Base-by-base conservation (phyloP, 1,140 invertebrate genomes). In the Zaprionus camerounensis region DNA sequence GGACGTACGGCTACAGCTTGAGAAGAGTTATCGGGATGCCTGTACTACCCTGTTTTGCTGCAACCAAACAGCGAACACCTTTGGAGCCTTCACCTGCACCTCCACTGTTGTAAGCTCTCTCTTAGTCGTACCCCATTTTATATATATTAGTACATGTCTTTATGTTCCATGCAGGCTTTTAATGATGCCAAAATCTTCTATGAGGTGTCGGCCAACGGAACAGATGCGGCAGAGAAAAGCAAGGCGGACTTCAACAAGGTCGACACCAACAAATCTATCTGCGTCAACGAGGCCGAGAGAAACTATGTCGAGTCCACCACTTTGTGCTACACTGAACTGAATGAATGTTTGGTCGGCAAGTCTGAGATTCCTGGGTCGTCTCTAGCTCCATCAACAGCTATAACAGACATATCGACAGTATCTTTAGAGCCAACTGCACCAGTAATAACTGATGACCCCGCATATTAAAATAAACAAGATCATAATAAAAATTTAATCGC, bases 111-210 rank as follows among this genome's bases (percentile, higher is more conserved):
- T 76, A 20, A 28, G 55, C 44, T 7, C 7, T 44, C 12, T 66
- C 31, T 3, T 3, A 22, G 11, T 38, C 3, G 57, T n/a, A 5
- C 12, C 2, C 6, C 11, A 22, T 56, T 22, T 13, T 24, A 24
- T 3, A 6, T 41, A 3, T 46, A 17, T 12, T 17, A 15, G 13
- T 24, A 34, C 38, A 62, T 5, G 13, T 41, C 6, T 26, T 3
- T 53, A 24, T n/a, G 0, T 28, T 31, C 3, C 7, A 22, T 70
- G 3, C 22, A 76, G 36, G 55, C 63, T 13, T 41, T 31, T 4
- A 57, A 83, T 1, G 78, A 71, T 36, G 46, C 81, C 3, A 82
- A 82, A 44, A 64, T 44, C 26, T 71, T 82, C 13, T 82, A 83
- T 26, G 46, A n/a, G 2, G 36, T 82, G 7, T 80, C 81, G 7